Conservation (phyloP, 2,113 vertebrate species). For the Morone chrysops region DNA sequence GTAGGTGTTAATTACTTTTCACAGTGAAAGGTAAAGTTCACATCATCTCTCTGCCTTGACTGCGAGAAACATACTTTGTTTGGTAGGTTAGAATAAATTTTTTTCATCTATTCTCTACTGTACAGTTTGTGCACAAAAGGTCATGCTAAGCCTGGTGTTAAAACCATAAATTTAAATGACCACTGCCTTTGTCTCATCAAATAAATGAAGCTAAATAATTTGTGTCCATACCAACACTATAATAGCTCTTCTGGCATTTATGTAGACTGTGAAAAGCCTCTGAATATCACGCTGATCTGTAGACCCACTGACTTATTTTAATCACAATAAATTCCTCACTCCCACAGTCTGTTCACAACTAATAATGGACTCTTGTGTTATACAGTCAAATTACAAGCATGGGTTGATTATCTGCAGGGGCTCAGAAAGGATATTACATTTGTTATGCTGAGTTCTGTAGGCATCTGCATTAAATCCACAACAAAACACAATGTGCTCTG, state of each 20-base stretch:
- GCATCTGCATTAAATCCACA: conserved; percentile 38
- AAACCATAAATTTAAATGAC: background rate
- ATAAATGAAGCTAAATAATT: background rate
- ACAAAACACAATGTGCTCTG: conserved; percentile 15
- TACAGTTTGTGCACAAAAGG: background rate
- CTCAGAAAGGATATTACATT: conserved; percentile 57
- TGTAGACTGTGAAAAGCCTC: background rate
- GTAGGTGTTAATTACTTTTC: background rate
- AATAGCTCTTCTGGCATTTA: background rate
- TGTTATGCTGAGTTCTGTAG: conserved; percentile 34
- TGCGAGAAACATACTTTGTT: background rate
- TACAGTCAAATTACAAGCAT: conserved; percentile 50
- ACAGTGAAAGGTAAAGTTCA: background rate
- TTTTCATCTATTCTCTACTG: background rate
- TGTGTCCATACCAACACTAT: background rate
- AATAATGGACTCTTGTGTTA: conserved; percentile 46
- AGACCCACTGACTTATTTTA: background rate
- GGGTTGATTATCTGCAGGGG: conserved; percentile 56
- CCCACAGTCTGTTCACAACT: conserved; percentile 7
- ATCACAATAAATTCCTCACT: conserved; percentile 16
- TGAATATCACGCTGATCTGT: background rate
- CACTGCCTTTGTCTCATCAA: background rate
- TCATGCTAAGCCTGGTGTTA: background rate
- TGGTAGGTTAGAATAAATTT: background rate
- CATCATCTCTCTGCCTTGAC: background rate